Evolutionary conservation across 2,888 invertebrate genomes (phyloP).

Genomic region (Mesorhabditis belari): DNA sequence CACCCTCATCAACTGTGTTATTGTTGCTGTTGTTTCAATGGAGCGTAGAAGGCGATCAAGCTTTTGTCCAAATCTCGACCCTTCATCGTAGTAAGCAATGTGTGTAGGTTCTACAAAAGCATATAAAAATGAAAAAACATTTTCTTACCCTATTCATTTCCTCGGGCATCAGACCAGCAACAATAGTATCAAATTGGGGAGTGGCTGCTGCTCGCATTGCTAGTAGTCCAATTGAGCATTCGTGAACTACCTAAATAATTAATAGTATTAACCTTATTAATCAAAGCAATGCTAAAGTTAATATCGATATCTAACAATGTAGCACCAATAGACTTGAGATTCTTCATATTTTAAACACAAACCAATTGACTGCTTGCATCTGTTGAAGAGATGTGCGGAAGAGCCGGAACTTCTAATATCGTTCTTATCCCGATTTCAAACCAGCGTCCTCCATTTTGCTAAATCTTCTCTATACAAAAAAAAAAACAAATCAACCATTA

Average conservation of each 20-base stretch:
- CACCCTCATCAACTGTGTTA: too few species aligned
- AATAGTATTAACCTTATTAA: background rate
- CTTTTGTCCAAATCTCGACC: background rate
- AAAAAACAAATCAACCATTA: too few species aligned
- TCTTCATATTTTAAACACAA: background rate
- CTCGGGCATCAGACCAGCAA: background rate
- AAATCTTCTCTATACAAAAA: too few species aligned
- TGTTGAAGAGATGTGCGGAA: conserved; percentile 24
- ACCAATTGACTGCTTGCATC: conserved; percentile 29
- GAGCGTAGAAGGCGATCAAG: background rate
- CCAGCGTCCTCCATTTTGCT: conserved; percentile 6
- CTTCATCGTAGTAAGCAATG: background rate
- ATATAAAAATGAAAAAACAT: too few species aligned
- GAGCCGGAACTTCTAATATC: conserved; percentile 22
- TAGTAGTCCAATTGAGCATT: background rate
- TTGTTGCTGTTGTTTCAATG: background rate
- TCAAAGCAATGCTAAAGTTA: too few species aligned
- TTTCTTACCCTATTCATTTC: background rate
- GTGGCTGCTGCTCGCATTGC: background rate
- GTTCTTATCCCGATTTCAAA: conserved; percentile 21
- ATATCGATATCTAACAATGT: too few species aligned
- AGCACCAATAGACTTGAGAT: too few species aligned
- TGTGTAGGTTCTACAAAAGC: background rate
- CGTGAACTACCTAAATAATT: background rate
- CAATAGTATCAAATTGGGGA: background rate